A percentile compares a stretch with the other conserved stretches of the same genome.
Conservation (phyloP, 2,888 invertebrate species). For the Tenthredo livida region DNA sequence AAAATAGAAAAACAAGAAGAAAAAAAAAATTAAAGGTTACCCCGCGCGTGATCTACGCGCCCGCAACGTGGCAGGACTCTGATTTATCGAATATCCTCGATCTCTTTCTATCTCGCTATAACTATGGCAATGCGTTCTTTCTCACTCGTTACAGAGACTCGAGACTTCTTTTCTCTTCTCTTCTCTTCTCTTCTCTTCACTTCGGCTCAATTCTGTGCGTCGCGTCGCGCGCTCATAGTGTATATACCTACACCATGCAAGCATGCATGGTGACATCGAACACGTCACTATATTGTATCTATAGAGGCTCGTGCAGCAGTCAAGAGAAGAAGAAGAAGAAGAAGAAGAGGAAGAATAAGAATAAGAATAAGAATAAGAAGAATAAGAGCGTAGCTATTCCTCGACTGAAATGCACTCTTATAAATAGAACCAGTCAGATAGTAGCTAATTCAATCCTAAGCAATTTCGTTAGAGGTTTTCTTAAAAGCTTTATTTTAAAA, state of each 20-base stretch:
- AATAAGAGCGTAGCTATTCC: slow-evolving; percentile 16
- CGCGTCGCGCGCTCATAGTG: not conserved
- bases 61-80: slow-evolving; percentile 64
- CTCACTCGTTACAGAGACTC: not conserved
- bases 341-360: not conserved
- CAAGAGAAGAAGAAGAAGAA: not conserved
- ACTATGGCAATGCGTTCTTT: slow-evolving; percentile 40
- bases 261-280: slow-evolving; percentile 62
- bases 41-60: slow-evolving; percentile 64
- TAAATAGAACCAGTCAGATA: slow-evolving; percentile 60
- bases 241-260: not conserved
- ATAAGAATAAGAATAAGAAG: not conserved
- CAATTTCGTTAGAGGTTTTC: slow-evolving; percentile 31
- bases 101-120: slow-evolving; percentile 57
- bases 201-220: not conserved
- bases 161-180: not conserved
- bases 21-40: slow-evolving; percentile 36
- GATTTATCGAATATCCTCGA: slow-evolving; percentile 67
- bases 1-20: not conserved
- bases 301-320: slow-evolving; percentile 56
- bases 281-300: slow-evolving; percentile 61
- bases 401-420: slow-evolving; percentile 65
- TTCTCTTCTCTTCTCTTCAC: not conserved
- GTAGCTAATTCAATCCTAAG: slow-evolving; percentile 28
- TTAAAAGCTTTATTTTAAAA: slow-evolving; percentile 55